Evolutionary conservation across 2,113 vertebrate species (phyloP).

Genomic region (Chelonoidis abingdonii): DNA sequence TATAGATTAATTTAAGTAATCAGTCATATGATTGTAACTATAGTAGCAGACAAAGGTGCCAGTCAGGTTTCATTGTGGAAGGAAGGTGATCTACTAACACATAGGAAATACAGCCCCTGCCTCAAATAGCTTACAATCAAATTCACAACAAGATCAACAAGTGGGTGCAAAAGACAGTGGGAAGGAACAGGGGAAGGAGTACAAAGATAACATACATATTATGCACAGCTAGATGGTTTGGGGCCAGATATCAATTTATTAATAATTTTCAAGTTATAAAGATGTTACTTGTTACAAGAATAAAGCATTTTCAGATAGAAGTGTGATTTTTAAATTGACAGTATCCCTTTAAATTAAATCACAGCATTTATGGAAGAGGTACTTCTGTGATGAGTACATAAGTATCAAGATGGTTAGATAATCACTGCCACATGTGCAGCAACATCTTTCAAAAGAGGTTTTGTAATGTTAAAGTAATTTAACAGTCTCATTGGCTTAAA

Average conservation of each 20-base stretch:
- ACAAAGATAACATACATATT: not conserved
- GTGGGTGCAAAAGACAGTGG: not conserved
- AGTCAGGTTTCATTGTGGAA: not conserved
- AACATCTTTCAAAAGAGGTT: not conserved
- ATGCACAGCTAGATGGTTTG: not conserved
- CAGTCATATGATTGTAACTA: not conserved
- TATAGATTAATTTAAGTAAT: not conserved
- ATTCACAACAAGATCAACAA: not conserved
- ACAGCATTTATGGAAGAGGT: not conserved
- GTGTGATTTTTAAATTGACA: not conserved
- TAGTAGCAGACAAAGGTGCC: not conserved
- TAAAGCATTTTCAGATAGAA: not conserved
- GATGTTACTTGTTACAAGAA: not conserved
- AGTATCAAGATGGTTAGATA: not conserved
- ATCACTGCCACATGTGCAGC: not conserved
- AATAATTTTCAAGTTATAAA: not conserved
- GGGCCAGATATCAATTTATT: not conserved
- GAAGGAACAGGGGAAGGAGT: not conserved
- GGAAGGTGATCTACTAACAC: not conserved
- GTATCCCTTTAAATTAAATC: constrained; percentile 16
- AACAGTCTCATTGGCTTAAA: not conserved
- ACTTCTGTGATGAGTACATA: not conserved
- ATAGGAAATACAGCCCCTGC: fast-evolving
- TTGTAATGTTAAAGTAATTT: not conserved
- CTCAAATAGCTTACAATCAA: not conserved